Percentiles rank a stretch among this genome's conserved stretches.
Conservation (phyloP, 1,140 invertebrate genomes). For the Catajapyx aquilonaris region DNA sequence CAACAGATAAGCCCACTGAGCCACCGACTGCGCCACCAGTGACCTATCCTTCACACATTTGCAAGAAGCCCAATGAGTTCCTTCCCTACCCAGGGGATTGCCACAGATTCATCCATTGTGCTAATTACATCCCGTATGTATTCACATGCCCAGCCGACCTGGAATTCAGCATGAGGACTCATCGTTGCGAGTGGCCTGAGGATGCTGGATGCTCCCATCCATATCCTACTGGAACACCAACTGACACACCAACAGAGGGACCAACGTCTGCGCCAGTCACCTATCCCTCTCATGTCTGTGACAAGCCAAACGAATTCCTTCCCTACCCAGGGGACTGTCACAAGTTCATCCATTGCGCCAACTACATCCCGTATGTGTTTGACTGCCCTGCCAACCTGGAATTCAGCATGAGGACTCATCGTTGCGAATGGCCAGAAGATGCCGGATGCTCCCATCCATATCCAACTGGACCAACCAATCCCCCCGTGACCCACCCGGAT, state of each 20-base stretch:
- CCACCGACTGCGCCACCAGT: too few relatives aligned
- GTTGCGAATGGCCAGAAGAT: not conserved
- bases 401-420: not conserved
- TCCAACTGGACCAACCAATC: not conserved
- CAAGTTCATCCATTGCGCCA: not conserved
- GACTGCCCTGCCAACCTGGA: not conserved
- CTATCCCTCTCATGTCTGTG: too few relatives aligned
- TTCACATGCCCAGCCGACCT: conserved; percentile 22
- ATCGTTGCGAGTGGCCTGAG: conserved; percentile 20
- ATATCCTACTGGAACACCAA: too few relatives aligned
- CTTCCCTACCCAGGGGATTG: conserved; percentile 28
- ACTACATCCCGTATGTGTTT: not conserved
- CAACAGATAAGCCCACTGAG: too few relatives aligned
- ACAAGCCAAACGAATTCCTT: too few relatives aligned
- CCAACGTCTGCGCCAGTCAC: not conserved
- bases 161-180: conserved; percentile 24
- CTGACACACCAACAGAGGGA: conserved; percentile 1
- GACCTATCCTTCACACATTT: too few relatives aligned
- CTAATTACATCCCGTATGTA: conserved; percentile 21
- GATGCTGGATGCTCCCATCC: conserved; percentile 14
- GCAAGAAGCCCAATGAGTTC: not conserved
- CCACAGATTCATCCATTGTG: conserved; percentile 29
- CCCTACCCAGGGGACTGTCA: not conserved
- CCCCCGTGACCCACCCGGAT: not conserved
- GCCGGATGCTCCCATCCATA: not conserved